Evolutionary conservation across 2,797 vertebrate genomes (phyloP).

Genomic region (Rhynchonycteris naso): DNA sequence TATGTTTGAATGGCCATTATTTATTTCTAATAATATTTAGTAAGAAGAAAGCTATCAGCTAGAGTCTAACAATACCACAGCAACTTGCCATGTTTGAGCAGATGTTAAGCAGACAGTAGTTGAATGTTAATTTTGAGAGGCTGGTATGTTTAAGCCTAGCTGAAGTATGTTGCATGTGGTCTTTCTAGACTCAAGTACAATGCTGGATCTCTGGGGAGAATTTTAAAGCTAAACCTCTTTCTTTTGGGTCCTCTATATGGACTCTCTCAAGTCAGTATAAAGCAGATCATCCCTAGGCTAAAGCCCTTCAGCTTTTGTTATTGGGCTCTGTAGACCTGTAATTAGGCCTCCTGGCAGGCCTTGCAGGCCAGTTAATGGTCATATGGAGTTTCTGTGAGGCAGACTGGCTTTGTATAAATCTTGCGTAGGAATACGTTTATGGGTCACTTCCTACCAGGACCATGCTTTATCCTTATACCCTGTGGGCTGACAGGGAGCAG

Average conservation of each 20-base stretch:
- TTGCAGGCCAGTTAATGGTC: slow-evolving; percentile 93
- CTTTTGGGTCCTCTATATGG: slow-evolving; percentile 94
- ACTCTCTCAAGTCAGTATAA: slow-evolving; percentile 98
- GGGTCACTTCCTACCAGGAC: slow-evolving; percentile 98
- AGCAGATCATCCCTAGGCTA: slow-evolving; percentile 99
- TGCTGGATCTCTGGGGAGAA: slow-evolving; percentile 94
- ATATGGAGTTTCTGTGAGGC: slow-evolving; percentile 91
- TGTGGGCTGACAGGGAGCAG: slow-evolving; percentile 88
- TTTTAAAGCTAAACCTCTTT: slow-evolving; percentile 94
- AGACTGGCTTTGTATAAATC: slow-evolving; percentile 96
- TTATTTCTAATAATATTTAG: slow-evolving; percentile 65
- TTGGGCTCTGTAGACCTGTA: slow-evolving; percentile 98
- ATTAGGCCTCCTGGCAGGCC: slow-evolving; percentile 95
- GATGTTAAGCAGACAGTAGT: slow-evolving; percentile 96
- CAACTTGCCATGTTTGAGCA: slow-evolving; percentile 87
- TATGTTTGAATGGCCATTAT: slow-evolving; percentile 59
- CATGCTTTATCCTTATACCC: slow-evolving; percentile 90
- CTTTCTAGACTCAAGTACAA: slow-evolving; percentile 88
- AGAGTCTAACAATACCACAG: slow-evolving; percentile 79
- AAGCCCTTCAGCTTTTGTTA: slow-evolving; percentile 98
- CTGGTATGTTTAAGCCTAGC: slow-evolving; percentile 93
- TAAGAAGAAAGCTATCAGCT: slow-evolving; percentile 76
- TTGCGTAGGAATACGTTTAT: slow-evolving; percentile 94
- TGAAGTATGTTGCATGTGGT: slow-evolving; percentile 89
- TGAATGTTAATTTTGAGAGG: slow-evolving; percentile 98